Conservation (phyloP, 1,140 invertebrate species). For the Ceratina australensis region DNA sequence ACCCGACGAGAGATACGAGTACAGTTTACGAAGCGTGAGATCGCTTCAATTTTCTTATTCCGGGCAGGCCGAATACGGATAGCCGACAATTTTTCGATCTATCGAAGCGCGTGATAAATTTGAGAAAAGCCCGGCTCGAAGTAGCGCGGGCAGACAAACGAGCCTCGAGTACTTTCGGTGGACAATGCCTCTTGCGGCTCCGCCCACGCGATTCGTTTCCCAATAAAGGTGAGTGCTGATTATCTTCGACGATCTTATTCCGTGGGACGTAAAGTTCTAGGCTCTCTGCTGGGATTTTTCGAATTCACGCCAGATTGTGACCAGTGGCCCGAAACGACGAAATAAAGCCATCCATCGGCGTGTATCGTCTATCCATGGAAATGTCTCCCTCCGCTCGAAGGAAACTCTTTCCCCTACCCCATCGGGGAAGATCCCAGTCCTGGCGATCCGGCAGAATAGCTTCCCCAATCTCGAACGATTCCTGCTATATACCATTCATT, state of each 20-base stretch:
- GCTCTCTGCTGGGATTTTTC: not conserved
- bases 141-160: conserved; percentile 27
- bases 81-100: conserved; percentile 42
- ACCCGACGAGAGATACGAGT: no score
- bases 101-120: conserved; percentile 40
- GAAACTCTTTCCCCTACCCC: not conserved
- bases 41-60: not conserved
- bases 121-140: conserved; percentile 19
- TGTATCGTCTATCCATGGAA: not conserved
- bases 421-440: not conserved
- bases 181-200: conserved; percentile 51
- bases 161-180: conserved; percentile 24
- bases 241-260: conserved; percentile 41
- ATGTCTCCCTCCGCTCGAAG: not conserved
- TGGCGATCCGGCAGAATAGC: conserved; percentile 16
- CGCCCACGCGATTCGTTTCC: conserved; percentile 47
- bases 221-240: conserved; percentile 57
- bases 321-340: conserved; percentile 20
- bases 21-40: not conserved
- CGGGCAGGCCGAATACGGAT: not conserved
- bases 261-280: not conserved
- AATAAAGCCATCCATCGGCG: conserved; percentile 9
- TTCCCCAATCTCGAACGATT: not conserved
- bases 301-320: conserved; percentile 29
- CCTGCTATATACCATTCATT: not conserved